Evolutionary conservation across 2,797 vertebrate genomes (phyloP).

Genomic region (Macropodus opercularis): DNA sequence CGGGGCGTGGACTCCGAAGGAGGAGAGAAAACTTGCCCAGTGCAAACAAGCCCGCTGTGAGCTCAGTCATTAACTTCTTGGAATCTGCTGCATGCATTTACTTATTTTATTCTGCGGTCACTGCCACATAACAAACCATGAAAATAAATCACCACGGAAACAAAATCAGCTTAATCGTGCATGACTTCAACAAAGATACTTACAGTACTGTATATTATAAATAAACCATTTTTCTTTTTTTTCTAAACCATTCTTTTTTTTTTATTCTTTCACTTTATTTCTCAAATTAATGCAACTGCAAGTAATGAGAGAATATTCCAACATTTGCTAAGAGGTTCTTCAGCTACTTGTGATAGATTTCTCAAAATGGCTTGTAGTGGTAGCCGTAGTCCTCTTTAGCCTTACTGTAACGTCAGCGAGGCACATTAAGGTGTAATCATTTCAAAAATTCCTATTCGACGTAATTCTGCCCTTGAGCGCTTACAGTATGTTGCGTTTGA

Average conservation of each 20-base stretch:
- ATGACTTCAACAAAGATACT: too few species aligned
- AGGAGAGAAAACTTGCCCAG: not conserved
- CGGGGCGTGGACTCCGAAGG: slow-evolving; percentile 49
- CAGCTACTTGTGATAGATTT: slow-evolving; percentile 6
- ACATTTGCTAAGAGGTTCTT: not conserved
- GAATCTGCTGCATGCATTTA: too few species aligned
- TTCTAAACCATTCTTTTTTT: too few species aligned
- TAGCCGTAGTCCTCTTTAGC: not conserved
- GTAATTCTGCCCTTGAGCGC: not conserved
- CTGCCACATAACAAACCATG: too few species aligned
- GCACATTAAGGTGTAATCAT: slow-evolving; percentile 49
- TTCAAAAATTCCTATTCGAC: not conserved
- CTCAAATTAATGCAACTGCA: not conserved
- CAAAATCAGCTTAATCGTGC: too few species aligned
- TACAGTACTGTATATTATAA: too few species aligned
- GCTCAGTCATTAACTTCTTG: too few species aligned
- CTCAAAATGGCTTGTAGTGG: slow-evolving; percentile 34
- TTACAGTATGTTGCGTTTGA: not conserved
- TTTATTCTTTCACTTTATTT: slow-evolving; percentile 3
- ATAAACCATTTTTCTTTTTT: too few species aligned
- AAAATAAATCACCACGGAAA: too few species aligned
- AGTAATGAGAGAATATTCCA: too few species aligned
- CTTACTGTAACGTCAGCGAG: slow-evolving; percentile 34
- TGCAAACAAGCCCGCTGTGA: not conserved
- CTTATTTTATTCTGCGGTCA: too few species aligned